A percentile compares a stretch with the other conserved stretches of the same genome.
phyloP scores from a whole-genome alignment of 1,140 invertebrate genomes.

The Myzus persicae region DNA sequence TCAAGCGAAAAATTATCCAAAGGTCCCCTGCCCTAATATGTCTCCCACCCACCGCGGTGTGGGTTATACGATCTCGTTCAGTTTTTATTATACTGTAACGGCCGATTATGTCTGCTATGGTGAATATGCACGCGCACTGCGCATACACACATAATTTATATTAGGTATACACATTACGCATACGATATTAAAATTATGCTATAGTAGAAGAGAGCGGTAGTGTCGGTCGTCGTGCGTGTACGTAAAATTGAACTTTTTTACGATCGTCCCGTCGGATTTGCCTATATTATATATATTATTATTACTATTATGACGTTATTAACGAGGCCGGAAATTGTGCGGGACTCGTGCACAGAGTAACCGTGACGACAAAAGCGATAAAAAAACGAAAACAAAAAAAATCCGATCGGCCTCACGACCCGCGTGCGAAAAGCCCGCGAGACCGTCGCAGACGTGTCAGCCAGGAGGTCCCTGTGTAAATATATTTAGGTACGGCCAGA shows the following conservation, averaged over 20 bases:
- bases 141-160: neutral
- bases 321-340: conserved; percentile 47
- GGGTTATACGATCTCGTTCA: neutral
- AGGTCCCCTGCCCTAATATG: neutral
- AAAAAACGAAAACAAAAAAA: conserved; percentile 26
- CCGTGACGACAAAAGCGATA: conserved; percentile 15
- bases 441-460: neutral
- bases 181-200: neutral
- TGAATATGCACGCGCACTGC: neutral
- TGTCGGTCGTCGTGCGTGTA: neutral
- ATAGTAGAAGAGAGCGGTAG: neutral
- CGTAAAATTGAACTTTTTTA: conserved; percentile 52
- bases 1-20: neutral
- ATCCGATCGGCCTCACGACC: neutral
- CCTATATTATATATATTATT: conserved; percentile 18
- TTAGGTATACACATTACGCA: neutral
- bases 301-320: conserved; percentile 37
- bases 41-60: neutral
- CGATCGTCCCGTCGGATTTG: conserved; percentile 26
- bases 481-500: neutral
- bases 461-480: neutral
- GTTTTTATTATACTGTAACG: neutral
- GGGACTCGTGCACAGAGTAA: conserved; percentile 21
- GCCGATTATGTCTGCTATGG: neutral
- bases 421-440: neutral